These are phyloP conservation scores for Brachyalestes nurse DNA, from an alignment of 2,797 vertebrate species.

Conservation along the genomic window DNA sequence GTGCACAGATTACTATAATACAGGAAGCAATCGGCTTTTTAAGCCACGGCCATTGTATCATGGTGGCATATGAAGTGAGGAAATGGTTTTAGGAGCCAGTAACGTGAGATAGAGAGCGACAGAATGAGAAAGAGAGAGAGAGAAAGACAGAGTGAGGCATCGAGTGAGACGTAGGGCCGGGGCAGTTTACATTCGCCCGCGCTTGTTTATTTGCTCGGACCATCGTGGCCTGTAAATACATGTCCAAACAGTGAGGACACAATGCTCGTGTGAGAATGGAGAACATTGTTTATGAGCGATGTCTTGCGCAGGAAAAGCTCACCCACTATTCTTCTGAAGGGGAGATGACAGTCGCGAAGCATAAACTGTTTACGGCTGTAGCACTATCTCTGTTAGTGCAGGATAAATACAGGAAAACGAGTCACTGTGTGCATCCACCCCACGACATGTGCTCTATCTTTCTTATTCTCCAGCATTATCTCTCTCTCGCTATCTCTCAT, in stretches of 20 bases:
- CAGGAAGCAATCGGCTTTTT: slow-evolving; percentile 52
- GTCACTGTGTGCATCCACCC: slow-evolving; percentile 26
- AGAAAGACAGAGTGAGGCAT: neutral
- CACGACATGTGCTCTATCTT: neutral
- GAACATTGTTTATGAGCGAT: slow-evolving; percentile 49
- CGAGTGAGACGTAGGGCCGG: slow-evolving; percentile 2
- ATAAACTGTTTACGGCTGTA: slow-evolving; percentile 58
- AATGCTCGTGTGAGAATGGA: slow-evolving; percentile 31
- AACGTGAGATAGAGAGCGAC: slow-evolving; percentile 15
- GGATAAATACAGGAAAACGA: slow-evolving; percentile 63
- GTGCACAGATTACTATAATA: slow-evolving; percentile 44
- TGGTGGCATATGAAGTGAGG: slow-evolving; percentile 41
- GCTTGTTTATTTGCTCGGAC: slow-evolving; percentile 56
- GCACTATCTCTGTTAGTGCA: slow-evolving; percentile 59
- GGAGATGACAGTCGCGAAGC: slow-evolving; percentile 42
- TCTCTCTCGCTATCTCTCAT: neutral
- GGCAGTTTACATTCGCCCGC: slow-evolving; percentile 51
- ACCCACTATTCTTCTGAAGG: slow-evolving; percentile 49
- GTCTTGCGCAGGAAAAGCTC: slow-evolving; percentile 50
- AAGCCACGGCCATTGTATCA: slow-evolving; percentile 37
- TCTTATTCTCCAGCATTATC: neutral
- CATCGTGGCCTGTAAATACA: slow-evolving; percentile 49
- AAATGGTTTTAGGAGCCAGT: slow-evolving; percentile 45
- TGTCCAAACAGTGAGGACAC: slow-evolving; percentile 47
- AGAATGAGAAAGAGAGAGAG: neutral